Evolutionary conservation across 2,888 invertebrate species (phyloP).

Genomic region (Heteromyza rotundicornis): DNA sequence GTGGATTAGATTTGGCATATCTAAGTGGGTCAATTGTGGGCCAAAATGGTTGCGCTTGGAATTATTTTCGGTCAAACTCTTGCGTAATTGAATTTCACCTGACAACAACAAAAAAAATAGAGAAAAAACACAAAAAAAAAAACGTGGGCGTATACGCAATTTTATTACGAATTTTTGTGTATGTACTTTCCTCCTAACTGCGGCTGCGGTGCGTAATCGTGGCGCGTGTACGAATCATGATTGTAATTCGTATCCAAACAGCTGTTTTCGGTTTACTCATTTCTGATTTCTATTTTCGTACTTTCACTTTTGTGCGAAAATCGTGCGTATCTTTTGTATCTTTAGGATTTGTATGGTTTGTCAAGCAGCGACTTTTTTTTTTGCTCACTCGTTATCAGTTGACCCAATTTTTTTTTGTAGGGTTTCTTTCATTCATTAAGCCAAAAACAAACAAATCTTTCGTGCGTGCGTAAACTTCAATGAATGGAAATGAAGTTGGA

Average conservation of each 20-base stretch:
- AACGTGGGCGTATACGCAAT: not conserved
- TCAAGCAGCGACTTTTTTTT: not conserved
- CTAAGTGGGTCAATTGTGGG: not conserved
- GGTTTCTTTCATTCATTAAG: not conserved
- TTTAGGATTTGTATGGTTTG: not conserved
- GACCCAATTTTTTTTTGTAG: not conserved
- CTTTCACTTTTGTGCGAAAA: conserved; percentile 1
- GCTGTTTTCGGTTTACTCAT: not conserved
- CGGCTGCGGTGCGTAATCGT: no score
- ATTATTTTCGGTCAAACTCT: no score
- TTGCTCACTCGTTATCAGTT: not conserved
- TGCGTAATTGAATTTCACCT: no score
- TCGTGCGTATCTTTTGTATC: not conserved
- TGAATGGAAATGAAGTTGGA: no score
- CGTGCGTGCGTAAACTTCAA: not conserved
- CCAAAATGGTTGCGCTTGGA: no score
- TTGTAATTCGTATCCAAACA: not conserved
- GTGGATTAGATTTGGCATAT: not conserved
- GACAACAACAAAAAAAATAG: no score
- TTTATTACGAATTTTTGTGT: not conserved
- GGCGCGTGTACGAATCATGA: not conserved
- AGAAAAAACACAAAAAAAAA: no score
- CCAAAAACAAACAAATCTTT: no score
- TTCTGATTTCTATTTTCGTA: not conserved
- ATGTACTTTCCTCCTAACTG: not conserved